Base-by-base conservation (phyloP, 2,888 invertebrate genomes). In the Dryomyza anilis region DNA sequence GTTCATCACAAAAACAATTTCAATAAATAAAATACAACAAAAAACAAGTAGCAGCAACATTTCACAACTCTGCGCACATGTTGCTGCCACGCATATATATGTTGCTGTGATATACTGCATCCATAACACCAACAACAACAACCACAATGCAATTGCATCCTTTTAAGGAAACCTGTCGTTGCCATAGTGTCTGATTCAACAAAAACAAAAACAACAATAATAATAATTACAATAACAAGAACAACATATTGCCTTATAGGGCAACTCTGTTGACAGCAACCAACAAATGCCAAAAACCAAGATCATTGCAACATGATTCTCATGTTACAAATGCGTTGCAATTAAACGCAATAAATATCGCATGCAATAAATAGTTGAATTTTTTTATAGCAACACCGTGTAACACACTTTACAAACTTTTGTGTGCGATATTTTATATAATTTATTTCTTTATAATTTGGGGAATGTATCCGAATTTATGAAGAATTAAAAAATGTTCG, bases 101-200 rank as follows among this genome's bases (percentile, higher is more conserved):
- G 14, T 39, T n/a, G 39, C 39, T 39, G 39, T 39, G 8, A 39
- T 39, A 39, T 39, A 39, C 39, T 39, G 33, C 33, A 12, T 8
- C 33, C 7, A 33, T 12, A 12, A 33, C 33, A 33, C 7, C 33
- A 12, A 33, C 33, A 39, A 6, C 39, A 7, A 6, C 55, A 21
- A 33, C 48, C 30, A 25, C 57, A 45, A 57, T 33, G 23, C n/a
- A 33, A 30, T 10, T n/a, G 33, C 10, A 48, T 27, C 48, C 46
- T 59, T 59, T 43, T 58, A 50, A 25, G 50, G 50, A 14, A 50
- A 50, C 50, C 50, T 50, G 50, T 25, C 25, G 27, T 25, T 27
- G 50, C 50, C 50, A 50, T 25, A 50, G 50, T 6, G 50, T 25
- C 25, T 50, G 5, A 50, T 23, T 27, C n/a, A 50, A 59, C 48